These are phyloP conservation scores for Drosophila serrata DNA, from an alignment of 1,140 invertebrate species.

Conservation along the genomic window DNA sequence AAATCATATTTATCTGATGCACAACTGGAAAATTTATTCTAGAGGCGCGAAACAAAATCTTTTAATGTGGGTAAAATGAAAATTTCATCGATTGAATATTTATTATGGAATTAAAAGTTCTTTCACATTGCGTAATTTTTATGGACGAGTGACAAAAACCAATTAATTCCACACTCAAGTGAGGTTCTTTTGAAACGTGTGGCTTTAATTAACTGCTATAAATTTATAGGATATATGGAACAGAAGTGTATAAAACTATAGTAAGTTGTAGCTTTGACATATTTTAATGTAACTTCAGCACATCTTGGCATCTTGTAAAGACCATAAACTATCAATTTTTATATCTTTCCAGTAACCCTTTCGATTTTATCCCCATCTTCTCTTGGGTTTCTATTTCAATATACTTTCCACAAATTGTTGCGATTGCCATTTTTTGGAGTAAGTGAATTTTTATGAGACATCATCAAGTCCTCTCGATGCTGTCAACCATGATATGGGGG, in stretches of 20 bases:
- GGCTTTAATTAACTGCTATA: background rate
- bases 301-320: background rate
- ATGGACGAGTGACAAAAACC: background rate
- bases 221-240: background rate
- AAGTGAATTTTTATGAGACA: constrained; percentile 76
- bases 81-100: constrained; percentile 31
- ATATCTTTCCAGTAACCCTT: no score
- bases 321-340: background rate
- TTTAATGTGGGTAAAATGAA: constrained; percentile 27
- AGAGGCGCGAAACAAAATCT: constrained; percentile 31
- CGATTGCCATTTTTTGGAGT: constrained; percentile 51
- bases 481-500: constrained; percentile 32
- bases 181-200: background rate
- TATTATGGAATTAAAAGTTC: constrained; percentile 18
- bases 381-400: constrained; percentile 18
- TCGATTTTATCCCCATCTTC: constrained; percentile 3
- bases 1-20: constrained; percentile 50
- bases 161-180: no score
- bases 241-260: no score
- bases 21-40: constrained; percentile 30
- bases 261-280: background rate
- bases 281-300: background rate
- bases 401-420: constrained; percentile 20
- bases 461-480: constrained; percentile 39
- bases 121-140: constrained; percentile 1